Evolutionary conservation across 2,113 vertebrate species (phyloP).

Genomic region (Cephalopterus ornatus): DNA sequence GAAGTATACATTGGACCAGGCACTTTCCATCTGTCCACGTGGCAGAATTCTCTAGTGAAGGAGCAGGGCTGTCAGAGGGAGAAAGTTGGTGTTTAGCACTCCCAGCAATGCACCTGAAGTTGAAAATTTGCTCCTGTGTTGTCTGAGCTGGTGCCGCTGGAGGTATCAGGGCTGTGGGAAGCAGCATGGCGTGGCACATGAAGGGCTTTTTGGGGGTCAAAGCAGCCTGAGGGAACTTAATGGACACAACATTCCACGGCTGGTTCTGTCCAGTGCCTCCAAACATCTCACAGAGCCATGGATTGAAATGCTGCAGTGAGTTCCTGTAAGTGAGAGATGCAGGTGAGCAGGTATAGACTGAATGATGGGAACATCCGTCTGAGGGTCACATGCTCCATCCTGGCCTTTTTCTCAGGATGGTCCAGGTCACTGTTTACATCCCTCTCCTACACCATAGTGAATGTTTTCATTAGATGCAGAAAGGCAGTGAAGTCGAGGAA

Average conservation of each 20-base stretch:
- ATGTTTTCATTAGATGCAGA: neutral
- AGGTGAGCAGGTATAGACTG: neutral
- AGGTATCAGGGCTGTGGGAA: neutral
- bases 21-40: neutral
- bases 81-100: neutral
- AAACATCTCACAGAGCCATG: rapidly evolving
- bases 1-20: neutral
- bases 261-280: neutral
- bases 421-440: neutral
- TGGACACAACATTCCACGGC: neutral
- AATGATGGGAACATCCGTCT: neutral
- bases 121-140: neutral
- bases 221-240: neutral
- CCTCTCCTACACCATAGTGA: neutral
- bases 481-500: neutral
- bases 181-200: rapidly evolving
- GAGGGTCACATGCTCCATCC: rapidly evolving
- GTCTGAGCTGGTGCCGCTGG: neutral
- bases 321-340: neutral
- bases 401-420: neutral
- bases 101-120: neutral
- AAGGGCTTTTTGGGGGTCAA: neutral
- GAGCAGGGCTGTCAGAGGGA: neutral
- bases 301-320: rapidly evolving
- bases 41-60: neutral